These are phyloP conservation scores for Rhyacophila evoluta DNA, from an alignment of 2,888 invertebrate species.

Conservation along the genomic window DNA sequence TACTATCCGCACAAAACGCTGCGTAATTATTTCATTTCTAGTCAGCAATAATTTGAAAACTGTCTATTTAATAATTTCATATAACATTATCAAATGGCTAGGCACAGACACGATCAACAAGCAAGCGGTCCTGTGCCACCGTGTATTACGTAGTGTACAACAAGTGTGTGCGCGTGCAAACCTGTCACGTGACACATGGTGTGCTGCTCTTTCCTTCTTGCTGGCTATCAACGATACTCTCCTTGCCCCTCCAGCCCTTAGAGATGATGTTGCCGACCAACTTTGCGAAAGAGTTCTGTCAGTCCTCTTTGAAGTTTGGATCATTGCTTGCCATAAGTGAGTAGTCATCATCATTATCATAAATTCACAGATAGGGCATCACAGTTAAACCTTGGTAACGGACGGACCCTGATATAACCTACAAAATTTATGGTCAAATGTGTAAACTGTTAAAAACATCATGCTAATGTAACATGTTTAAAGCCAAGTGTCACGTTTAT, in stretches of 20 bases:
- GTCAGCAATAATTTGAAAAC: no score
- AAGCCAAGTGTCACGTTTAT: no score
- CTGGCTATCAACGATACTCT: conserved; percentile 92
- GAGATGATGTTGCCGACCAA: conserved; percentile 96
- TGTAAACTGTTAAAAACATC: no score
- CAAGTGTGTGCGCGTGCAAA: conserved; percentile 69
- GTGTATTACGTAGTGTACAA: conserved; percentile 88
- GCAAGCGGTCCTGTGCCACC: conserved; percentile 93
- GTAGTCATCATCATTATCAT: no score
- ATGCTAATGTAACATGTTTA: no score
- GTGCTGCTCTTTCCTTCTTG: conserved; percentile 86
- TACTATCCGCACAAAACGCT: no score
- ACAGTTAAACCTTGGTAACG: no score
- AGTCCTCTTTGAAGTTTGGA: conserved; percentile 89
- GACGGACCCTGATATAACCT: no score
- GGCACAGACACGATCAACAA: conserved; percentile 91
- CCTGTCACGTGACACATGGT: conserved; percentile 91
- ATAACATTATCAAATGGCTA: conserved; percentile 58
- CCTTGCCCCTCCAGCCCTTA: conserved; percentile 91
- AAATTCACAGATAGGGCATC: no score
- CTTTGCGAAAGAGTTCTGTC: conserved; percentile 93
- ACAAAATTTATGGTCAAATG: no score
- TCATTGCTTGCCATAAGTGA: conserved; percentile 71
- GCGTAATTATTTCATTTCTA: no score
- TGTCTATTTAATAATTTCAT: no score